A percentile compares a stretch with the other conserved stretches of the same genome.
Evolutionary conservation across 2,113 vertebrate genomes (phyloP).

Genomic region (Lophura nycthemera): DNA sequence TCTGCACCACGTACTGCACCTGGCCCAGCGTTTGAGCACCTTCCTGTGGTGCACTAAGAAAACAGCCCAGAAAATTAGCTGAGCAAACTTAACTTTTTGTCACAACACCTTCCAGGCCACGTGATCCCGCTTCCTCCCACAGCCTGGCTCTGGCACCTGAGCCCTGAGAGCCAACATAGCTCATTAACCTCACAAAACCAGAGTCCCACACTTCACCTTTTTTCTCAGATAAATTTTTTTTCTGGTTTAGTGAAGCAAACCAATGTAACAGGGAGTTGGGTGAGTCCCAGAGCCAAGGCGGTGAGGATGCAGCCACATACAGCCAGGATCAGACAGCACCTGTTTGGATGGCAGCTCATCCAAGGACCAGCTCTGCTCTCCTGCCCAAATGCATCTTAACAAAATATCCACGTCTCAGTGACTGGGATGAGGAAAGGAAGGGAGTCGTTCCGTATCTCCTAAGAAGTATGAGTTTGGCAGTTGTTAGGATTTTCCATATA

Average conservation of each 20-base stretch:
- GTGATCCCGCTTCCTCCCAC: neutral
- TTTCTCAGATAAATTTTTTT: neutral
- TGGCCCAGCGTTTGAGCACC: rapidly evolving
- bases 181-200: neutral
- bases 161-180: neutral
- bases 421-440: neutral
- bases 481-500: neutral
- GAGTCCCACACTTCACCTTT: neutral
- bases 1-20: neutral
- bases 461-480: neutral
- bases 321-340: neutral
- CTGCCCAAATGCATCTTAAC: neutral
- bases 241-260: neutral
- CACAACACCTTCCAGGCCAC: neutral
- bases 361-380: too few relatives aligned
- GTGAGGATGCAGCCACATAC: neutral
- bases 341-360: neutral
- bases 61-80: neutral
- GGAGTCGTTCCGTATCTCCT: neutral
- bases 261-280: neutral
- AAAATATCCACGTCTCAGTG: neutral
- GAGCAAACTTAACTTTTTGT: neutral
- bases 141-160: neutral
- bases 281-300: neutral
- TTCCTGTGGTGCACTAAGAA: neutral